These are phyloP conservation scores for Okapia johnstoni DNA, from an alignment of 2,113 vertebrate genomes.

Conservation along the genomic window DNA sequence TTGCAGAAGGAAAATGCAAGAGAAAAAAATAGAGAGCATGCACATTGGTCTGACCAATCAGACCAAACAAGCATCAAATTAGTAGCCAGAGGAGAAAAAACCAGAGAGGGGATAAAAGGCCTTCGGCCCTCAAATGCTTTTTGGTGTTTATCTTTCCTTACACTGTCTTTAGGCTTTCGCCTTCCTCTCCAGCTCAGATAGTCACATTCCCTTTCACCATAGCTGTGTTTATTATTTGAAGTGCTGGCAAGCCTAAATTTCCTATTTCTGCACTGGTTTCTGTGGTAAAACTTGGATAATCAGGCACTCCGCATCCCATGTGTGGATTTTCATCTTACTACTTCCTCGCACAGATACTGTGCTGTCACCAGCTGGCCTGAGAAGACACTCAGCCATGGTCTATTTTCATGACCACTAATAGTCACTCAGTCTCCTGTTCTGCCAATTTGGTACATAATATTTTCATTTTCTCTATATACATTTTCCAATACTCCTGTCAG, in stretches of 20 bases:
- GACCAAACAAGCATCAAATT: neutral
- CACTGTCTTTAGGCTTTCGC: neutral
- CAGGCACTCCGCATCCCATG: neutral
- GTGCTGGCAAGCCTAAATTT: neutral
- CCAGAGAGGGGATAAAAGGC: rapidly evolving
- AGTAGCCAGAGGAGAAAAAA: neutral
- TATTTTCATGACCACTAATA: conserved; percentile 62
- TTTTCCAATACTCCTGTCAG: conserved; percentile 73
- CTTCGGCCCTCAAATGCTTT: neutral
- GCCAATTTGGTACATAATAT: conserved; percentile 73
- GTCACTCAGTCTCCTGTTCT: conserved; percentile 63
- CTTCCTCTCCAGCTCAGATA: neutral
- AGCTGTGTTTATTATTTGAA: neutral
- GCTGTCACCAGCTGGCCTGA: conserved; percentile 76
- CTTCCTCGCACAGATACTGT: conserved; percentile 56
- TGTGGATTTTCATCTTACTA: conserved; percentile 44
- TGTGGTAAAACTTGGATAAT: conserved; percentile 9
- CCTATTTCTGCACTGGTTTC: neutral
- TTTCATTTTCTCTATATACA: conserved; percentile 62
- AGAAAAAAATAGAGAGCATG: neutral
- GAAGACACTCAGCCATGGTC: conserved; percentile 60
- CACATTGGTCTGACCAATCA: neutral
- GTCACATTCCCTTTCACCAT: neutral
- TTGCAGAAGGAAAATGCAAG: neutral
- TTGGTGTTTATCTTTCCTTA: neutral